Conservation (phyloP, 2,888 invertebrate species). For the Timema podura region DNA sequence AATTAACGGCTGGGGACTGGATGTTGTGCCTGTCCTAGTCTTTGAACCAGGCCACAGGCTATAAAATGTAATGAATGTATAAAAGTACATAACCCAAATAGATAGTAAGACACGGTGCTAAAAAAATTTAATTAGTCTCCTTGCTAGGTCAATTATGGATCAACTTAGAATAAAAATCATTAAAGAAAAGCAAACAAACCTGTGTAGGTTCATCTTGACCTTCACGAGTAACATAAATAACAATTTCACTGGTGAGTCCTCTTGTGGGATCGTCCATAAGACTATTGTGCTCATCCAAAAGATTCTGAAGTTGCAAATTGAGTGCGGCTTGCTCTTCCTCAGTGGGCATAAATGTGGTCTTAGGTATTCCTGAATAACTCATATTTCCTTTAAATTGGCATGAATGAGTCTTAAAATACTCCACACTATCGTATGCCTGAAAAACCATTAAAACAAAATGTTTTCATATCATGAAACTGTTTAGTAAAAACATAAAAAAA, state of each 20-base stretch:
- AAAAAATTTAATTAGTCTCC: too few species aligned
- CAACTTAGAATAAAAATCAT: not conserved
- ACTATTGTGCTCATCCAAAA: conserved; percentile 18
- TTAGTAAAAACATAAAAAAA: too few species aligned
- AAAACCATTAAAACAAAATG: not conserved
- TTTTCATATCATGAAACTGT: too few species aligned
- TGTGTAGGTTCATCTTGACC: conserved; percentile 24
- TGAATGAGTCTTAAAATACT: conserved; percentile 14
- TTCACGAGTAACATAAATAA: conserved; percentile 24
- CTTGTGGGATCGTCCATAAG: not conserved
- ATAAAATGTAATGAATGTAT: too few species aligned
- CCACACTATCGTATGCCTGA: conserved; percentile 12
- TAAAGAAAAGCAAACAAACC: conserved; percentile 10
- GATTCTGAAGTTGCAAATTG: conserved; percentile 13
- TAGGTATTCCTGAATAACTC: not conserved
- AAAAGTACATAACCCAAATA: too few species aligned
- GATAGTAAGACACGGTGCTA: too few species aligned
- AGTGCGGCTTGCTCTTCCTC: conserved; percentile 16
- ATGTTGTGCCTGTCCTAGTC: too few species aligned
- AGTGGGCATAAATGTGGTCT: not conserved
- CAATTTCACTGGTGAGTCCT: conserved; percentile 21
- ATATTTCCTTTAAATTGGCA: not conserved
- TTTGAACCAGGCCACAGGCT: too few species aligned
- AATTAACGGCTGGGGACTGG: too few species aligned
- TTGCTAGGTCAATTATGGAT: too few species aligned